Evolutionary conservation across 2,888 invertebrate species (phyloP).

Genomic region (Apocheima hispidaria): DNA sequence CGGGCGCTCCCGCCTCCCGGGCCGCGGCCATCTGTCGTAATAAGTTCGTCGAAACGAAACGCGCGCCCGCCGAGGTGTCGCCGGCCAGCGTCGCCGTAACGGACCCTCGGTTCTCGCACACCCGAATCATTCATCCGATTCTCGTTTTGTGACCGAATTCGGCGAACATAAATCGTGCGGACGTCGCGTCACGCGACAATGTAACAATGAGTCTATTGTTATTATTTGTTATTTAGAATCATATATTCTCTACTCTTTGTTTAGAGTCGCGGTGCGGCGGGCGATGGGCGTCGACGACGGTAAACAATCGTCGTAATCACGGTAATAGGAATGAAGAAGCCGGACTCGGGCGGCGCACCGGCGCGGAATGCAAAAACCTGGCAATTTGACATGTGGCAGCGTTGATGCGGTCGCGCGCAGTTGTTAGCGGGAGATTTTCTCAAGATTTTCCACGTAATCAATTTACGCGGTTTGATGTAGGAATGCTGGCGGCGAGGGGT

Average conservation of each 20-base stretch:
- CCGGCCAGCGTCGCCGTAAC: slow-evolving; percentile 69
- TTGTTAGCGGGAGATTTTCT: slow-evolving; percentile 77
- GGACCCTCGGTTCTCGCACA: slow-evolving; percentile 68
- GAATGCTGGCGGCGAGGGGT: slow-evolving; percentile 58
- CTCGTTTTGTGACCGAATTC: slow-evolving; percentile 43
- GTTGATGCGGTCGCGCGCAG: slow-evolving; percentile 62
- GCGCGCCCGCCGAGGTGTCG: slow-evolving; percentile 75
- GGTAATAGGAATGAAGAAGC: slow-evolving; percentile 60
- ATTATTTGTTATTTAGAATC: slow-evolving; percentile 31
- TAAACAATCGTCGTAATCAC: slow-evolving; percentile 67
- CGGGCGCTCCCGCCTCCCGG: slow-evolving; percentile 80
- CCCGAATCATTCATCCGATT: slow-evolving; percentile 65
- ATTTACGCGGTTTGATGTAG: slow-evolving; percentile 73
- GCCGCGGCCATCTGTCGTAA: slow-evolving; percentile 84
- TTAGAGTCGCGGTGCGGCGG: slow-evolving; percentile 11
- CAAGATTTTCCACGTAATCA: slow-evolving; percentile 81
- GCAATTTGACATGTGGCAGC: slow-evolving; percentile 66
- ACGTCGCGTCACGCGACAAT: slow-evolving; percentile 36
- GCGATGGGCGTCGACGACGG: slow-evolving; percentile 38
- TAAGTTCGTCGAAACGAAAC: slow-evolving; percentile 85
- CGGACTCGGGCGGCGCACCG: slow-evolving; percentile 53
- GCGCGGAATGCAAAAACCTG: slow-evolving; percentile 69
- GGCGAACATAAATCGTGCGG: slow-evolving; percentile 29
- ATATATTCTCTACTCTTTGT: too few species aligned
- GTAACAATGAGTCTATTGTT: slow-evolving; percentile 46